Evolutionary conservation across 2,888 invertebrate genomes (phyloP).

Genomic region (Pterobdella sp.): DNA sequence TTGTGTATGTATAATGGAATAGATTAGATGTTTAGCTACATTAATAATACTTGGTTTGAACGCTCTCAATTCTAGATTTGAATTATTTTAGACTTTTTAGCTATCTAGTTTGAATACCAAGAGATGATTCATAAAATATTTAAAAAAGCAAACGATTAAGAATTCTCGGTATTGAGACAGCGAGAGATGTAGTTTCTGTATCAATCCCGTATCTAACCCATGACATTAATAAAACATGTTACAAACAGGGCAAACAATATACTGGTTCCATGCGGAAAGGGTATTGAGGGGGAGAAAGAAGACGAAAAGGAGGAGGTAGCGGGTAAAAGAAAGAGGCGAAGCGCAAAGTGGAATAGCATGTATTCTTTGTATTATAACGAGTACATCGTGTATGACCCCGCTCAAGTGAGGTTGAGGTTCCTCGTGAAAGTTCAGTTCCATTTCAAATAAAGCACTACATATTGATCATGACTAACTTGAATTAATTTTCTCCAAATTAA

Average conservation of each 20-base stretch:
- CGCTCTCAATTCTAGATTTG: too few relatives aligned
- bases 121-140: too few relatives aligned
- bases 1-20: slow-evolving; percentile 3
- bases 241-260: slow-evolving; percentile 43
- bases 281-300: slow-evolving; percentile 36
- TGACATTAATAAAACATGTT: too few relatives aligned
- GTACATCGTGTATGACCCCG: slow-evolving; percentile 54
- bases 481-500: background rate
- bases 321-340: slow-evolving; percentile 28
- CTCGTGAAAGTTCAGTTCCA: slow-evolving; percentile 53
- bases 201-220: too few relatives aligned
- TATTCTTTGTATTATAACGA: slow-evolving; percentile 55
- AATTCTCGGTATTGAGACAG: too few relatives aligned
- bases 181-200: too few relatives aligned
- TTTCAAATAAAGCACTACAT: slow-evolving; percentile 43
- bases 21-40: background rate
- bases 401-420: slow-evolving; percentile 53
- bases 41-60: too few relatives aligned
- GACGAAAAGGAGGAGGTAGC: slow-evolving; percentile 4
- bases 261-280: slow-evolving; percentile 52
- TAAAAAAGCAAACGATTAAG: too few relatives aligned
- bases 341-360: slow-evolving; percentile 42
- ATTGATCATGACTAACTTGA: background rate
- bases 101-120: too few relatives aligned
- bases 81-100: too few relatives aligned